Percentiles rank a stretch among this genome's conserved stretches.
Evolutionary conservation across 2,888 invertebrate genomes (phyloP).

Genomic region (Onthophagus sagittarius): DNA sequence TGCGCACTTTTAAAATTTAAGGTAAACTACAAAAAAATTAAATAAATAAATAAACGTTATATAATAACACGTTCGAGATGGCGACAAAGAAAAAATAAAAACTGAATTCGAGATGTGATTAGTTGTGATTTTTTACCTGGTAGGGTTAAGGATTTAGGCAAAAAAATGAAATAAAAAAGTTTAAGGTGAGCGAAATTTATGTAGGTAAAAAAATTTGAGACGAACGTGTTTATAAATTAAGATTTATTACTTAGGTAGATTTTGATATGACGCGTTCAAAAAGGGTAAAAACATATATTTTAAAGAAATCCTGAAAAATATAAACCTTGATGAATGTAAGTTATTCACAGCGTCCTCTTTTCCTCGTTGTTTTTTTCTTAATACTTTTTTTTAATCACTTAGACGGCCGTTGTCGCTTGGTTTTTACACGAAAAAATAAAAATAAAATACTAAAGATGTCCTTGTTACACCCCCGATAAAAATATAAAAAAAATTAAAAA

Average conservation of each 20-base stretch:
- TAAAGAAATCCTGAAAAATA: neutral
- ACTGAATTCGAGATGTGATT: slow-evolving; percentile 1
- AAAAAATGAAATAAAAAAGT: neutral
- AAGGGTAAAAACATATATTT: slow-evolving; percentile 18
- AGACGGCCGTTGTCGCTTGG: slow-evolving; percentile 14
- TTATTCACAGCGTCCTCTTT: neutral
- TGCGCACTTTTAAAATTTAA: slow-evolving; percentile 22
- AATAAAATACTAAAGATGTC: slow-evolving; percentile 4
- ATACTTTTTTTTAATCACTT: neutral
- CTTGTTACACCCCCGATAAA: slow-evolving; percentile 18
- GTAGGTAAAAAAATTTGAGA: slow-evolving; percentile 8
- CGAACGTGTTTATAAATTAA: slow-evolving; percentile 9
- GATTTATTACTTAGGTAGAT: slow-evolving; percentile 21
- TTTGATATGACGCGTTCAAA: slow-evolving; percentile 23
- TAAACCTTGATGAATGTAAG: neutral
- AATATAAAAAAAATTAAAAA: neutral
- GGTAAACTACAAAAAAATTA: slow-evolving; percentile 16
- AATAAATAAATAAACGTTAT: slow-evolving; percentile 11
- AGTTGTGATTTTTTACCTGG: slow-evolving; percentile 6
- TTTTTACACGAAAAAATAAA: slow-evolving; percentile 15
- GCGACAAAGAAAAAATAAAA: slow-evolving; percentile 2
- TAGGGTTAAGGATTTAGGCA: slow-evolving; percentile 10
- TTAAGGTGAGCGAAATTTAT: slow-evolving; percentile 12
- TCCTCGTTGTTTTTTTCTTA: no score
- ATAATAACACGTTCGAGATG: slow-evolving; percentile 6